Percentiles rank a stretch among this genome's conserved stretches.
Evolutionary conservation across 1,140 invertebrate genomes (phyloP).

Genomic region (Triops longicaudatus): DNA sequence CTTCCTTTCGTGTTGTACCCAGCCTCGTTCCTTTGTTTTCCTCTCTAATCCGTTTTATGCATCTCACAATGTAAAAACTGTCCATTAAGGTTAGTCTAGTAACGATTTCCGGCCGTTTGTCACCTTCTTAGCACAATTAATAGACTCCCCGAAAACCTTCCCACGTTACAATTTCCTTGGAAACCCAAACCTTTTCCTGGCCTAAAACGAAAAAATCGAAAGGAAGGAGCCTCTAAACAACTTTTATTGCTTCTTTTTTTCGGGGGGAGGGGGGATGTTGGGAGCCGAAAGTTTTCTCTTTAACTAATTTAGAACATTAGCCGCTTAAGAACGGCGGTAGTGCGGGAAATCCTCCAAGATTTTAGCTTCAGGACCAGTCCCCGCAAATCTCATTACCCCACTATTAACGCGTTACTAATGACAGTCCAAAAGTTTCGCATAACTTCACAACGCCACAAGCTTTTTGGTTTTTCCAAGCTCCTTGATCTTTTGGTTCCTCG

Average conservation of each 20-base stretch:
- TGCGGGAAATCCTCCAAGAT: neutral
- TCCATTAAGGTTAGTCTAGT: neutral
- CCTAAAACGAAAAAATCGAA: no score
- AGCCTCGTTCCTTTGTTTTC: no score
- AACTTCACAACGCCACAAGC: neutral
- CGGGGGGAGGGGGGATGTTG: no score
- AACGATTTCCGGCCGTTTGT: slow-evolving; percentile 1
- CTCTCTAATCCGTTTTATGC: no score
- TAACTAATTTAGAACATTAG: neutral
- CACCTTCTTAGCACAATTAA: neutral
- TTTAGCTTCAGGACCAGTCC: neutral
- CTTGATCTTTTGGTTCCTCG: neutral
- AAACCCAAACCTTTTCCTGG: neutral
- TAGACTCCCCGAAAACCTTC: neutral
- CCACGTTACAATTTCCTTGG: neutral
- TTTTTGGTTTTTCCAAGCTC: neutral
- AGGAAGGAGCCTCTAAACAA: no score
- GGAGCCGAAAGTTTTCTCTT: no score
- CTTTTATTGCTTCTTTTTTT: no score
- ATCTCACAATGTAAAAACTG: neutral
- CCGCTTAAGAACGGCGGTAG: neutral
- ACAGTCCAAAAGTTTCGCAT: neutral
- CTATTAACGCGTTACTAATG: neutral
- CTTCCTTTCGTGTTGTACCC: no score
- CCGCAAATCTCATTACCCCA: neutral